Evolutionary conservation across 1,140 invertebrate species (phyloP).

Genomic region (Scaptomyza pallida): DNA sequence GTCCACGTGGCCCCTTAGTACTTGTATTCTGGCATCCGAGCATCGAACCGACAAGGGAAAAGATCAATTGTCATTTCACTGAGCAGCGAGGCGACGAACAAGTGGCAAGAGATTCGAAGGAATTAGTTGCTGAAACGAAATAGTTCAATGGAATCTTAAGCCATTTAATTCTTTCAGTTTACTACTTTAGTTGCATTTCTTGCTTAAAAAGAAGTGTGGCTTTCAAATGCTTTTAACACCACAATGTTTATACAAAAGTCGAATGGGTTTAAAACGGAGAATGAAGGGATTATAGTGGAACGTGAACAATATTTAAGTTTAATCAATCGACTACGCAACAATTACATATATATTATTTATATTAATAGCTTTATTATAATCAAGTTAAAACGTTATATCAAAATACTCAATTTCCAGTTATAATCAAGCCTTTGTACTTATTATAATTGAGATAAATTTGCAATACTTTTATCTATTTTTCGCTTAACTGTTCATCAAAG

Average conservation of each 20-base stretch:
- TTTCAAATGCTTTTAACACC: background rate
- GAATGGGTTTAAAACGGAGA: too few species aligned
- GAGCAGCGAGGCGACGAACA: conserved; percentile 10
- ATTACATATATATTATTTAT: too few species aligned
- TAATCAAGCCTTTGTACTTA: too few species aligned
- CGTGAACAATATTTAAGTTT: too few species aligned
- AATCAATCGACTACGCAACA: too few species aligned
- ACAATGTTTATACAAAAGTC: background rate
- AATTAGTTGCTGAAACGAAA: conserved; percentile 30
- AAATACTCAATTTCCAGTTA: too few species aligned
- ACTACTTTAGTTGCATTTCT: background rate
- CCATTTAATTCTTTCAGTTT: conserved; percentile 8
- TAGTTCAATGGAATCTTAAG: conserved; percentile 14
- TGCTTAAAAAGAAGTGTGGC: background rate
- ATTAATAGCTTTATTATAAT: too few species aligned
- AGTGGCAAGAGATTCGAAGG: conserved; percentile 3
- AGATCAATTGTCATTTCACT: conserved; percentile 42
- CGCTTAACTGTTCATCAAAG: background rate
- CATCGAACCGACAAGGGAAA: background rate
- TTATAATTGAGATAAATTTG: background rate
- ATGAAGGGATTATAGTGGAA: too few species aligned
- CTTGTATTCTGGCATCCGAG: background rate
- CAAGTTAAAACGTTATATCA: too few species aligned
- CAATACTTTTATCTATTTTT: background rate
- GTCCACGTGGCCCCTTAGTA: background rate